Base-by-base conservation (phyloP, 2,888 invertebrate genomes). In the Atethmia centrago region DNA sequence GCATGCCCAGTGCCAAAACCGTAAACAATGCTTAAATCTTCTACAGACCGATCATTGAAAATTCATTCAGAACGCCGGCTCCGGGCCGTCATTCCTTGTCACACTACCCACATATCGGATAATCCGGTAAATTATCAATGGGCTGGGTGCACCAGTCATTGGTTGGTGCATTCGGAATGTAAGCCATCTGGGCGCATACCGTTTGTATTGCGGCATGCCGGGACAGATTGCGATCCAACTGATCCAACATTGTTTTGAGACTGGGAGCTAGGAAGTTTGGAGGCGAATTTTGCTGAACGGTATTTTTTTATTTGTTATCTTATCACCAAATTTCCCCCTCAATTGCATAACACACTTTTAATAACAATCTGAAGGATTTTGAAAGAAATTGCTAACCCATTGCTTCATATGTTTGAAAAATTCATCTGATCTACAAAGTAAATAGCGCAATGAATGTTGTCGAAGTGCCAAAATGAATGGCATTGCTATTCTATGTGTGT, bases 201-300 rank as follows among this genome's bases (percentile, higher is more conserved):
- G 80, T 69, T 86, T 83, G 86, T 85, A 83, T 83, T 83, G 80
- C 77, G 76, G 88, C 79, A 87, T 88, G 88, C 85, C 78, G 75
- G 83, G 88, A 86, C 89, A 87, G 89, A 89, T 88, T 85, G 86
- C 83, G 83, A 85, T 81, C 82, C 72, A 79, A 72, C 84, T 77
- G 85, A 85, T 81, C 85, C 73, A 83, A 74, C 88, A 85, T 87
- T 86, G 88, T 82, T 83, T 85, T 80, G 83, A 70, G 53, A 74
- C 81, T 36, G 1, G 25, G 77, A 86, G 76, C 0, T 80, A 71
- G 4, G 71, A 83, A 75, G 47, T 0, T 55, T 71, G 74, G 80
- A 84, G 49, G 45, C 5, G 77, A 31, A 21, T 68, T 51, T 9
- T 40, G 25, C 12, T 3, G 14, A 47, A 47, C 7, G 45, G 36